phyloP scores from a whole-genome alignment of 2,888 invertebrate species.

The Sycophila texana region DNA sequence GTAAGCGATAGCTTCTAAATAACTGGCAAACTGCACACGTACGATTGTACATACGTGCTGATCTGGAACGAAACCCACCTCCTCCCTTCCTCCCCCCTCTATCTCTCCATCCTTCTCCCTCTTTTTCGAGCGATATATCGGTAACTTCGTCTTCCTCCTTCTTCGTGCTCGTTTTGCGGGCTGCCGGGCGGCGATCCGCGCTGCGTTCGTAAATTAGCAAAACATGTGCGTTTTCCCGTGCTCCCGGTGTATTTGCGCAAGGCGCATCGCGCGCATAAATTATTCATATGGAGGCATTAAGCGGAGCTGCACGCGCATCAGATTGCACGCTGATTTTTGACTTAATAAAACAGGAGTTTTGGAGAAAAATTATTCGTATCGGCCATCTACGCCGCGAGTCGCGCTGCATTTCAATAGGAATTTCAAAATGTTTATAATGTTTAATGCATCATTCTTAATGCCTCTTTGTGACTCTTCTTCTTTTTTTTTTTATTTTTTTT shows the following conservation, averaged over 20 bases:
- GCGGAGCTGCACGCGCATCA: slow-evolving; percentile 28
- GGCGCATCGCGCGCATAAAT: slow-evolving; percentile 35
- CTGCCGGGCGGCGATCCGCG: not conserved
- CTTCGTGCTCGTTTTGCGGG: slow-evolving; percentile 30
- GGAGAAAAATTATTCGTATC: not conserved
- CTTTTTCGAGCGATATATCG: slow-evolving; percentile 62
- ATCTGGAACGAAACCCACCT: slow-evolving; percentile 50
- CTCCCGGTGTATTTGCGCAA: not conserved
- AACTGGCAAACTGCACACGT: slow-evolving; percentile 65
- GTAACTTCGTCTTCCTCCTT: slow-evolving; percentile 43
- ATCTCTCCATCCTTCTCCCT: slow-evolving; percentile 26
- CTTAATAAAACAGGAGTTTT: slow-evolving; percentile 18
- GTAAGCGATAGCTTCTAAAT: slow-evolving; percentile 66
- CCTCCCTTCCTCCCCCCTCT: slow-evolving; percentile 22
- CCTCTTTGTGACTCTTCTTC: no score
- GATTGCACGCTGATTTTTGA: slow-evolving; percentile 45
- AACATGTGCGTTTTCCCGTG: slow-evolving; percentile 50
- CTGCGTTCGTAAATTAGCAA: slow-evolving; percentile 49
- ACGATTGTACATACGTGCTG: slow-evolving; percentile 56
- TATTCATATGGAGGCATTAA: slow-evolving; percentile 51
- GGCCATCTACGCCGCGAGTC: not conserved
- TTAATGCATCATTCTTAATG: no score
- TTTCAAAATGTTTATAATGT: not conserved
- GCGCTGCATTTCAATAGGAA: not conserved
- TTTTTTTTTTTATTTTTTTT: no score